These are phyloP conservation scores for Actias luna DNA, from an alignment of 2,888 invertebrate species.

Conservation along the genomic window DNA sequence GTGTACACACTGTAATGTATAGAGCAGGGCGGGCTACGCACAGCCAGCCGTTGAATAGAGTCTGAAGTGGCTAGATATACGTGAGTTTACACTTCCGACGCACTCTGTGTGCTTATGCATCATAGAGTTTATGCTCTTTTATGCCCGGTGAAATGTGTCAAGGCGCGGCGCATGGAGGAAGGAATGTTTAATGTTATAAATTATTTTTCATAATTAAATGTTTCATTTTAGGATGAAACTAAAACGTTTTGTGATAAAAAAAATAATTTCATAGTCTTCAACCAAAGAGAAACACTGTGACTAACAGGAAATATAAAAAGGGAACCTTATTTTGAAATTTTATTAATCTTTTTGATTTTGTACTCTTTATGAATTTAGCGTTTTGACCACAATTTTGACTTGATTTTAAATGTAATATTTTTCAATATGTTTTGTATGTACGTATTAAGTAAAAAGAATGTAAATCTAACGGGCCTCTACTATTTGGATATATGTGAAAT, in stretches of 20 bases:
- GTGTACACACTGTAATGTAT: slow-evolving; percentile 32
- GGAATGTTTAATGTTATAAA: slow-evolving; percentile 19
- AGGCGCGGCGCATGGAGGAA: slow-evolving; percentile 9
- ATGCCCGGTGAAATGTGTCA: slow-evolving; percentile 24
- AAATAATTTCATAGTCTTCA: slow-evolving; percentile 7
- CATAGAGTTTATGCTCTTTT: slow-evolving; percentile 35
- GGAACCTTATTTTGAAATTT: too few relatives aligned
- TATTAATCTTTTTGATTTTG: too few relatives aligned
- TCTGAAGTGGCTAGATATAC: slow-evolving; percentile 64
- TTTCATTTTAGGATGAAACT: slow-evolving; percentile 11
- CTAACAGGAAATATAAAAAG: too few relatives aligned
- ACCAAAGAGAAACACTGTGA: too few relatives aligned
- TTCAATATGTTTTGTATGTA: too few relatives aligned
- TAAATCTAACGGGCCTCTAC: too few relatives aligned
- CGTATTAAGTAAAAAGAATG: too few relatives aligned
- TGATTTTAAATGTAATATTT: too few relatives aligned
- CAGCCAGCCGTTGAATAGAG: slow-evolving; percentile 65
- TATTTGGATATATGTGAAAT: too few relatives aligned
- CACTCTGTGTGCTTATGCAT: slow-evolving; percentile 32
- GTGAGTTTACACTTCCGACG: slow-evolving; percentile 61
- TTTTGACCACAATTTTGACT: too few relatives aligned
- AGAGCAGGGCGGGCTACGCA: slow-evolving; percentile 50
- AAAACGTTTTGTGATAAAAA: slow-evolving; percentile 9
- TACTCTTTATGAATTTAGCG: too few relatives aligned
- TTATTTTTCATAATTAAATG: slow-evolving; percentile 20